Percentiles rank a stretch among this genome's conserved stretches.
Evolutionary conservation across 2,888 invertebrate species (phyloP).

Genomic region (Eurois occulta): DNA sequence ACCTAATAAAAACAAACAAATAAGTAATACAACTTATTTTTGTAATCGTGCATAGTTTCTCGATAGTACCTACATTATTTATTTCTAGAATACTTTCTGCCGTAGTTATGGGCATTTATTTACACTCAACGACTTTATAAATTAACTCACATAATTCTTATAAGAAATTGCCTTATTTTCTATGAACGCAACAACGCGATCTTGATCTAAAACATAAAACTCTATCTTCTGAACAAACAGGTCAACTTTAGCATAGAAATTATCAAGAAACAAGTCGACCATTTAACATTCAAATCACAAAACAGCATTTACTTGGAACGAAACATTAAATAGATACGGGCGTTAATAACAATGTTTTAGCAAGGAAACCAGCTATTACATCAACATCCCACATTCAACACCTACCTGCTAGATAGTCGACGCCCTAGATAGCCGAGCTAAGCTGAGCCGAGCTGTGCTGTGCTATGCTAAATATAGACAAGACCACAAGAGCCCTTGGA

Average conservation of each 20-base stretch:
- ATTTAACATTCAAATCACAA: constrained; percentile 50
- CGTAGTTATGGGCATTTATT: background rate
- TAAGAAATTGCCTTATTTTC: constrained; percentile 18
- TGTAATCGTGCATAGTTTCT: background rate
- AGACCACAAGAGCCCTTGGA: constrained; percentile 66
- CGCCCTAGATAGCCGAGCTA: constrained; percentile 77
- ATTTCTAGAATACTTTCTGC: background rate
- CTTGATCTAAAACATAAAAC: background rate
- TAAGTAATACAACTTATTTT: too few relatives aligned
- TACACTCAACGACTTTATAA: background rate
- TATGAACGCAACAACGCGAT: constrained; percentile 3
- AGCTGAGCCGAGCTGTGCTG: constrained; percentile 7
- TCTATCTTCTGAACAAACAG: constrained; percentile 11
- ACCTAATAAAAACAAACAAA: background rate
- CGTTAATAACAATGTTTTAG: constrained; percentile 49
- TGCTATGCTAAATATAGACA: constrained; percentile 73
- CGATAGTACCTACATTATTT: background rate
- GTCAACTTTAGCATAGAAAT: constrained; percentile 34
- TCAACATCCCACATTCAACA: constrained; percentile 72
- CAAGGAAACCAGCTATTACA: constrained; percentile 73
- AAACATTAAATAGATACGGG: constrained; percentile 7
- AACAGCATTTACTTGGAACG: constrained; percentile 11
- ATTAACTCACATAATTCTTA: constrained; percentile 17
- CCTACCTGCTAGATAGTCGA: constrained; percentile 73
- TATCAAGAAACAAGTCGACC: constrained; percentile 8